Percentiles rank a stretch among this genome's conserved stretches.
phyloP scores from a whole-genome alignment of 2,888 invertebrate species.

The Nysson spinosus region DNA sequence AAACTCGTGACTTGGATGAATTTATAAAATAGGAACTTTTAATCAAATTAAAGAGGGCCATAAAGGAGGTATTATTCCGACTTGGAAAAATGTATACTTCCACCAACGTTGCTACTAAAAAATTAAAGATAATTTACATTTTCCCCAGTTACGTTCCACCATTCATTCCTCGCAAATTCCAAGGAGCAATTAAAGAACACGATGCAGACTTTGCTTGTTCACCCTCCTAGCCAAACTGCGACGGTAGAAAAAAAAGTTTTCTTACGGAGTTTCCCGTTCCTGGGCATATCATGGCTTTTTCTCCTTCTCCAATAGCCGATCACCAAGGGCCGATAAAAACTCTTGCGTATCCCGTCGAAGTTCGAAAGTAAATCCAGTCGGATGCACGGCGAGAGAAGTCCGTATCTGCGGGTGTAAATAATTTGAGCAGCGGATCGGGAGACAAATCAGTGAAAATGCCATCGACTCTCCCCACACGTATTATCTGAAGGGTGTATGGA shows the following conservation, averaged over 20 bases:
- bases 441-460: slow-evolving; percentile 47
- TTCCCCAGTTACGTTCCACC: no score
- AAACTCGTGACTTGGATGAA: no score
- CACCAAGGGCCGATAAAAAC: slow-evolving; percentile 10
- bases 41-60: no score
- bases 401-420: slow-evolving; percentile 14
- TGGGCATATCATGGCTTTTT: slow-evolving; percentile 11
- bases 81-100: no score
- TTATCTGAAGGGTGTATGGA: slow-evolving; percentile 34
- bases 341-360: slow-evolving; percentile 10
- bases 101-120: no score
- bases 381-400: neutral
- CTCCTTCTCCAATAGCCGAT: neutral
- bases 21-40: no score
- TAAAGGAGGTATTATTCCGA: no score
- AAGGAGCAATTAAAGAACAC: no score
- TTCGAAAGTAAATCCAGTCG: neutral
- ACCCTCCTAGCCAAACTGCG: no score
- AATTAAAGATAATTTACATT: no score
- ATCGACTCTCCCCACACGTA: slow-evolving; percentile 17
- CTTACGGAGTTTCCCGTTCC: slow-evolving; percentile 21
- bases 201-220: no score
- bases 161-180: no score
- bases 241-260: slow-evolving; percentile 32
- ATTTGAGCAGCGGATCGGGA: slow-evolving; percentile 26